phyloP scores from a whole-genome alignment of 2,888 invertebrate species.

The Cephus sareptanus region DNA sequence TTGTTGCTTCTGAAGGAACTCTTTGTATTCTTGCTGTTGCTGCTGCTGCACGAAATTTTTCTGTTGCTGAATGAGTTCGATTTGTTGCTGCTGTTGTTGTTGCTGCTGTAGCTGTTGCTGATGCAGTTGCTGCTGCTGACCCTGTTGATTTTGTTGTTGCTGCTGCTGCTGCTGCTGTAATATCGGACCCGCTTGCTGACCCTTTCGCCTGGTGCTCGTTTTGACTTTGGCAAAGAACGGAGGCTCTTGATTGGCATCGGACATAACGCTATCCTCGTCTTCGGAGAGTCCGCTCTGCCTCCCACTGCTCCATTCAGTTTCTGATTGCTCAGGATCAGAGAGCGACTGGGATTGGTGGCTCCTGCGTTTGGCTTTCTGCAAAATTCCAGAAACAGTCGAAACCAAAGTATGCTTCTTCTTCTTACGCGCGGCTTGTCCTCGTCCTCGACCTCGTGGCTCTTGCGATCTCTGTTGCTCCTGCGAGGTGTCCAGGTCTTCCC shows the following conservation, averaged over 20 bases:
- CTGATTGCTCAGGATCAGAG: conserved; percentile 82
- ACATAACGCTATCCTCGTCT: conserved; percentile 77
- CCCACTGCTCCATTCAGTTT: conserved; percentile 79
- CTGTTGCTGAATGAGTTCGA: conserved; percentile 26
- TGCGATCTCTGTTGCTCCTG: conserved; percentile 43
- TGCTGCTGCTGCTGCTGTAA: conserved; percentile 39
- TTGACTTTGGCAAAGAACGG: conserved; percentile 75
- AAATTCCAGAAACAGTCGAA: conserved; percentile 84
- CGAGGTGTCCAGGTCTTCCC: conserved; percentile 66
- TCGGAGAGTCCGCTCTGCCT: conserved; percentile 77
- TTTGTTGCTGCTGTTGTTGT: conserved; percentile 28
- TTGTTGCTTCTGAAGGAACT: conserved; percentile 62
- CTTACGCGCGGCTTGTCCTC: conserved; percentile 64
- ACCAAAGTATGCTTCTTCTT: conserved; percentile 86
- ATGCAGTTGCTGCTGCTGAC: conserved; percentile 33
- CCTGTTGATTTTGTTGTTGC: conserved; percentile 29
- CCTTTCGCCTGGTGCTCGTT: conserved; percentile 62
- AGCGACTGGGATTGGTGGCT: conserved; percentile 72
- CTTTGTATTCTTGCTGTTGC: conserved; percentile 60
- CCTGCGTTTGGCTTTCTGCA: conserved; percentile 85
- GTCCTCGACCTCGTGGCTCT: conserved; percentile 41
- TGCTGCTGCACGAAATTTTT: conserved; percentile 20
- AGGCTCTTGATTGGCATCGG: conserved; percentile 75
- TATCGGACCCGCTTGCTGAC: conserved; percentile 32
- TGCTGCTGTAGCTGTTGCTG: conserved; percentile 16